These are phyloP conservation scores for Diarsia brunnea DNA, from an alignment of 2,888 invertebrate genomes.

Conservation along the genomic window DNA sequence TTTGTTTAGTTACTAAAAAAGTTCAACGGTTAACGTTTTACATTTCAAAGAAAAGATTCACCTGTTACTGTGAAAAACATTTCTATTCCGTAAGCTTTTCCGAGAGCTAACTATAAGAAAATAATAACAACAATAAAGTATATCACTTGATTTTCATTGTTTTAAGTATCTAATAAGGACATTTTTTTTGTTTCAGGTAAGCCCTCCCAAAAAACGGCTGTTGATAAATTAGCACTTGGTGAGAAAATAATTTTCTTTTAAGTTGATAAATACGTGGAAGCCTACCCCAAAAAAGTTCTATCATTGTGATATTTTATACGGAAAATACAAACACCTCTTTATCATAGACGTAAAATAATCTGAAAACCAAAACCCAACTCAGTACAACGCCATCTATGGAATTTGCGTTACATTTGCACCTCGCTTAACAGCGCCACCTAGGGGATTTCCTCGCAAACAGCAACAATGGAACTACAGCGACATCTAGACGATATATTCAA, in stretches of 20 bases:
- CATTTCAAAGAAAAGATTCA: background rate
- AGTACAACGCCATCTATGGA: slow-evolving; percentile 54
- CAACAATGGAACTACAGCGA: slow-evolving; percentile 28
- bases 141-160: background rate
- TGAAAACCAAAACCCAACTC: background rate
- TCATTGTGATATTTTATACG: background rate
- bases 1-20: background rate
- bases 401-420: background rate
- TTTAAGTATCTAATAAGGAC: background rate
- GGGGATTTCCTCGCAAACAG: background rate
- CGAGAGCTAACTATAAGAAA: background rate
- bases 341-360: background rate
- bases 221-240: background rate
- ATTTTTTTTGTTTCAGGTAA: slow-evolving; percentile 61
- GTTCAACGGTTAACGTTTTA: background rate
- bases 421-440: slow-evolving; percentile 49
- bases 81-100: background rate
- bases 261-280: background rate
- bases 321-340: background rate
- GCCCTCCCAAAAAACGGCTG: background rate
- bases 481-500: slow-evolving; percentile 46
- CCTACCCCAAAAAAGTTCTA: background rate
- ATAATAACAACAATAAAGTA: background rate
- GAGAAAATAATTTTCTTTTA: background rate
- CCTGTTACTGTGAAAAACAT: background rate